Evolutionary conservation across 2,888 invertebrate genomes (phyloP), one percentile per base, ranked within the genome.

Genomic region (Cerastis leucographa): DNA sequence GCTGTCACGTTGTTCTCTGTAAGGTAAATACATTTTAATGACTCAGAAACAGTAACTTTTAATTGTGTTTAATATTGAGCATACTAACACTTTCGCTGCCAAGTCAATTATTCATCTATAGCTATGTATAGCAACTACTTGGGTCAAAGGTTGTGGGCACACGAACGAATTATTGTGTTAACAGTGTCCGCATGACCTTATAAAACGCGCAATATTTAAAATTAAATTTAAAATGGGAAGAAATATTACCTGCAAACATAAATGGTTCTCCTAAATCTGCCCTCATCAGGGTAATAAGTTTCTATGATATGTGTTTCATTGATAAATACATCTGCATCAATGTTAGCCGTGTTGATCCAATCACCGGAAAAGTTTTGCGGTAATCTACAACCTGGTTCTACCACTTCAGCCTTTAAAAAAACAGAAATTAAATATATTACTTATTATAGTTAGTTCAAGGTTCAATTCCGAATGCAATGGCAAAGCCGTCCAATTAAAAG

Each of bases 341-440:
- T 98, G 92, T 99, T 99, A 0, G 99, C 99, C 0, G 99, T 99
- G 91, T 99, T 99, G 71, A 99, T 99, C 99, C 99, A 99, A 40
- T 98, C 97, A 0, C 99, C 99, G 0, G 98, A 97, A 94, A 99
- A 99, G 93, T 99, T 99, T 93, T 99, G 98, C 0, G 99, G 99
- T 78, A 99, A 94, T 65, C 99, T 97, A 91, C 99, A 99, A 0
- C 99, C 98, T 7, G 99, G 98, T 85, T 98, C 98, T 0, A 99
- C 99, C 12, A 98, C 97, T 95, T 99, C 99, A 0, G 99, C 97
- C 97, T 99, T 92, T 81, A 80, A 92, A 88, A 29, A 35, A 12
- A 25, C 19, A 88, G 9, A n/a, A 56, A 54, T 12, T 1, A 14
- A 12, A 3, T n/a, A 17, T 56, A 51, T 51, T 51, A 6, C 54